Evolutionary conservation across 2,888 invertebrate genomes (phyloP).

Genomic region (Xanthorhoe spadicearia): DNA sequence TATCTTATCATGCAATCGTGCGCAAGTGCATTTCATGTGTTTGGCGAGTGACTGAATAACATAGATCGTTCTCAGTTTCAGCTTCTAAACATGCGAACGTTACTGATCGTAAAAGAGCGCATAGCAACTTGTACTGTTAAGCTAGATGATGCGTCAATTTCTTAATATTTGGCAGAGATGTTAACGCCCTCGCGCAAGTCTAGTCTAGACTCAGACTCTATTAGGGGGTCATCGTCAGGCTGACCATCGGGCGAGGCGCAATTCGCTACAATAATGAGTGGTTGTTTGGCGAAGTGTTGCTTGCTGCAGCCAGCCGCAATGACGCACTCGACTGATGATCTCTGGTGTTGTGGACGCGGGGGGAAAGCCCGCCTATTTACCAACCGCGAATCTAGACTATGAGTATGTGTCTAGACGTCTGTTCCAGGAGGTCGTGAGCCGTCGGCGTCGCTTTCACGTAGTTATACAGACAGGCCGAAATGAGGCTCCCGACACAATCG

Average conservation of each 20-base stretch:
- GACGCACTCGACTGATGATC: constrained; percentile 53
- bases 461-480: constrained; percentile 64
- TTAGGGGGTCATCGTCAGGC: constrained; percentile 44
- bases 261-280: constrained; percentile 42
- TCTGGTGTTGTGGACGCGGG: constrained; percentile 48
- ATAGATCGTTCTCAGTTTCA: constrained; percentile 1
- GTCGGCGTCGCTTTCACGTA: constrained; percentile 67
- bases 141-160: constrained; percentile 43
- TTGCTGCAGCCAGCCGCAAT: constrained; percentile 46
- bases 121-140: constrained; percentile 33
- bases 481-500: constrained; percentile 59
- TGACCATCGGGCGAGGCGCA: constrained; percentile 39
- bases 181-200: constrained; percentile 46
- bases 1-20: constrained; percentile 3
- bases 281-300: constrained; percentile 38
- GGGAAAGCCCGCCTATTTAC: constrained; percentile 73
- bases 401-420: constrained; percentile 80
- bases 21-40: constrained; percentile 13
- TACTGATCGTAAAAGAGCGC: constrained; percentile 17
- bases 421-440: constrained; percentile 77
- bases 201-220: constrained; percentile 44
- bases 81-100: constrained; percentile 14
- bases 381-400: constrained; percentile 74
- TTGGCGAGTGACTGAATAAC: constrained; percentile 4
- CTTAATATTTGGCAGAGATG: constrained; percentile 47